A percentile compares a stretch with the other conserved stretches of the same genome.
Conservation (phyloP, 2,797 vertebrate genomes). For the Gouania willdenowi region DNA sequence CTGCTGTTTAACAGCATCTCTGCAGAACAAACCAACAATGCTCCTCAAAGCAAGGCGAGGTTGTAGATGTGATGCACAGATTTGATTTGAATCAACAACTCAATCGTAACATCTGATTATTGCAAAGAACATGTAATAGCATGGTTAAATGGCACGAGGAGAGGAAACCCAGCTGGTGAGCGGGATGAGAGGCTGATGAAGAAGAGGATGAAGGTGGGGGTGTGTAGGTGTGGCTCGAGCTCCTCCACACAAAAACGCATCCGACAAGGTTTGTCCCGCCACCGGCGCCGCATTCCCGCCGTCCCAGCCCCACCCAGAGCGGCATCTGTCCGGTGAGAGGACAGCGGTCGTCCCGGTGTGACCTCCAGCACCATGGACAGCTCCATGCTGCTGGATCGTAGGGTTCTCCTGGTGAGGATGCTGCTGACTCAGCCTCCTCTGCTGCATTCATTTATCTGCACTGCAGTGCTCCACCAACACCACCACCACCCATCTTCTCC, state of each 20-base stretch:
- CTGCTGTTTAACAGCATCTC: conserved; percentile 18
- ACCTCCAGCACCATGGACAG: conserved; percentile 46
- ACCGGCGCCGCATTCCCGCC: neutral
- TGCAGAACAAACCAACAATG: conserved; percentile 12
- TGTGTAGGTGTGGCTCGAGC: conserved; percentile 60
- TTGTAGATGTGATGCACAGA: neutral
- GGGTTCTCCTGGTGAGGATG: conserved; percentile 52
- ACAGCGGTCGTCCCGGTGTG: neutral
- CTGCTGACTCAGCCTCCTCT: conserved; percentile 79
- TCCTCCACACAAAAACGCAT: conserved; percentile 17
- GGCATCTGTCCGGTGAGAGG: neutral
- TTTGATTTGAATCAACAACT: conserved; percentile 1
- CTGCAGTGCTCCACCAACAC: conserved; percentile 76
- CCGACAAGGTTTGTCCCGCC: no score
- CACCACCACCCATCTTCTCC: conserved; percentile 42
- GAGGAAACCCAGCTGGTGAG: conserved; percentile 4
- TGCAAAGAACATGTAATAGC: conserved; percentile 14
- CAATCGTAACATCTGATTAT: neutral
- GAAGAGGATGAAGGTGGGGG: conserved; percentile 1
- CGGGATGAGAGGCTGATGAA: neutral
- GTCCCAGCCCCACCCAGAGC: conserved; percentile 19
- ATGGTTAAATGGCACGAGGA: conserved; percentile 19
- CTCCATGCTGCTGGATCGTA: conserved; percentile 17
- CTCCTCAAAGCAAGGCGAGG: neutral
- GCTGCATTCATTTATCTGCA: conserved; percentile 84